Conservation (phyloP, 1,140 invertebrate genomes). For the Anadara kagoshimensis region DNA sequence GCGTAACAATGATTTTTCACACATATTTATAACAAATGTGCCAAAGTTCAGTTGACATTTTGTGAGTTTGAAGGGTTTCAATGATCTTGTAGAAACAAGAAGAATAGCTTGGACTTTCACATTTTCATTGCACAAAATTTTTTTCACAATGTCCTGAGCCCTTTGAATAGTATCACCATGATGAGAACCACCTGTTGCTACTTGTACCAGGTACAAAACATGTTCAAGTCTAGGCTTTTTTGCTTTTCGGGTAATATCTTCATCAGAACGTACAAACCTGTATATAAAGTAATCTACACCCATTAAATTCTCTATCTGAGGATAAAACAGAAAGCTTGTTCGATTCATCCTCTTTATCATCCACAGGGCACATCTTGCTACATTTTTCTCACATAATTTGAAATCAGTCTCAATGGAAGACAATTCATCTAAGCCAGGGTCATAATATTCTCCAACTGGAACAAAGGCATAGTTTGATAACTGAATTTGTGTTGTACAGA, state of each 20-base stretch:
- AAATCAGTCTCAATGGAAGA: background rate
- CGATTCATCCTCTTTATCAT: background rate
- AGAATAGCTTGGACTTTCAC: conserved; percentile 15
- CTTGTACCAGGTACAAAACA: conserved; percentile 25
- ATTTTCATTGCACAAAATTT: conserved; percentile 10
- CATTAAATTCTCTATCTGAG: conserved; percentile 2
- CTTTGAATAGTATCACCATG: conserved; percentile 7
- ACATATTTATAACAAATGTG: too few relatives aligned
- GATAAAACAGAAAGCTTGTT: background rate
- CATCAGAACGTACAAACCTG: background rate
- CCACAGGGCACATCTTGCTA: background rate
- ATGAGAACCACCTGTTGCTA: conserved; percentile 12
- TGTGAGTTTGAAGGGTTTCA: background rate
- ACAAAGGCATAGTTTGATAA: too few relatives aligned
- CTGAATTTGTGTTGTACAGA: background rate
- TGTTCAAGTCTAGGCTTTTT: conserved; percentile 5
- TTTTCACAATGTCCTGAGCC: conserved; percentile 12
- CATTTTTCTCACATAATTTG: background rate
- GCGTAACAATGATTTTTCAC: too few relatives aligned
- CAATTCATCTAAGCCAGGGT: too few relatives aligned
- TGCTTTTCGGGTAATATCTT: background rate
- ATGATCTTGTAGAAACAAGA: background rate
- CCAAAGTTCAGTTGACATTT: background rate
- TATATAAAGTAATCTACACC: conserved; percentile 12
- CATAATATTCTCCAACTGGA: too few relatives aligned